Evolutionary conservation across 2,888 invertebrate genomes (phyloP), one percentile per base, ranked within the genome.

Genomic region (Therioaphis trifolii): DNA sequence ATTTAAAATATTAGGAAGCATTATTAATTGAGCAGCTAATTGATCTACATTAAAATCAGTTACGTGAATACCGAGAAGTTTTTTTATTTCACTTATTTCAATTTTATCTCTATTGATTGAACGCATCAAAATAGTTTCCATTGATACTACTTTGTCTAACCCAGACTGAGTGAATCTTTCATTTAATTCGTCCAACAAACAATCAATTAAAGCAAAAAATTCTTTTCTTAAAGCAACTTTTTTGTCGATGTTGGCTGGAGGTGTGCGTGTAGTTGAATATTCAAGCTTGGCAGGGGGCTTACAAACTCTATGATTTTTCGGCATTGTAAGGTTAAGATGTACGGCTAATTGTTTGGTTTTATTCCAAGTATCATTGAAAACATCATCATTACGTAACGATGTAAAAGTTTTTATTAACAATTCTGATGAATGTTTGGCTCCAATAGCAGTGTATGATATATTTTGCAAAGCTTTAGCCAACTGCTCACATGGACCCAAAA

Each of bases 41-140:
- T 72, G 49, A 72, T 72, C 72, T n/a, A 72, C n/a, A 72, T 72
- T n/a, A 72, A 72, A 49, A 72, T 72, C 72, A 18, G 49, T 71
- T n/a, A 18, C 71, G 29, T 18, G 18, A 71, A 29, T 18, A n/a
- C 9, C 14, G 27, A 71, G 46, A 27, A 69, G 15, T 71, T 71
- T 46, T 71, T 24, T 71, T 27, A 72, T 18, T 72, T 72, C 49
- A 24, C 18, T 72, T 72, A 27, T 2, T 72, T 72, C 49, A 49
- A 71, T 27, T 71, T 71, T 71, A 9, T 71, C 71, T 49, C 27
- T 46, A 43, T 71, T 71, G 14, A 71, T 46, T 71, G 71, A 3
- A 24, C 21, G n/a, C n/a, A 58, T 58, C n/a, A 58, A 24, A 58
- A 58, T 58, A 58, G 58, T n/a, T 46, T 46, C 46, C 12, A 43